Percentiles rank a stretch among this genome's conserved stretches.
These are phyloP conservation scores for Nomada flava DNA, from an alignment of 2,888 invertebrate species.

Conservation along the genomic window DNA sequence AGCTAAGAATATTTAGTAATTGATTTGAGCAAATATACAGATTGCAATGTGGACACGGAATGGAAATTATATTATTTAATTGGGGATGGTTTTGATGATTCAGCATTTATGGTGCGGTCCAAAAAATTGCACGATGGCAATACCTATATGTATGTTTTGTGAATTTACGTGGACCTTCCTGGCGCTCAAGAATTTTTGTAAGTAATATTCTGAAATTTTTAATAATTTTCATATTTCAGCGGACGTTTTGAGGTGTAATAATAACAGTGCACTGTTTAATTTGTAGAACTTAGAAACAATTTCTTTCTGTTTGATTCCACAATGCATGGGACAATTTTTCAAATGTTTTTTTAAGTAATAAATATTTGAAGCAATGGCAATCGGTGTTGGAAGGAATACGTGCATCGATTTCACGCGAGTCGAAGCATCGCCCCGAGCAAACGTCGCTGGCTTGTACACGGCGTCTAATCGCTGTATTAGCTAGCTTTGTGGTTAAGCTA, in stretches of 20 bases:
- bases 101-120: too few relatives aligned
- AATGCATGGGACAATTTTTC: background rate
- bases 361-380: constrained; percentile 41
- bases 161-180: too few relatives aligned
- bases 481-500: constrained; percentile 78
- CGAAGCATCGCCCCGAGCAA: constrained; percentile 73
- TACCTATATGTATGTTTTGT: too few relatives aligned
- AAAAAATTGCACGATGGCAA: too few relatives aligned
- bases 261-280: too few relatives aligned
- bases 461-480: constrained; percentile 80
- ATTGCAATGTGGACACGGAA: background rate
- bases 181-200: too few relatives aligned
- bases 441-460: constrained; percentile 72
- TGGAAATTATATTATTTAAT: background rate
- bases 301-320: background rate
- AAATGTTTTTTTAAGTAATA: background rate
- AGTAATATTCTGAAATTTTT: too few relatives aligned
- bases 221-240: too few relatives aligned
- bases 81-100: background rate
- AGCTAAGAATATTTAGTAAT: background rate
- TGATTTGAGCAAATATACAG: background rate
- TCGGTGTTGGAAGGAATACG: constrained; percentile 70
- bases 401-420: constrained; percentile 74
- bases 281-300: background rate
- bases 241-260: too few relatives aligned